Conservation (phyloP, 2,888 invertebrate genomes). For the Taphrorychus bicolor region DNA sequence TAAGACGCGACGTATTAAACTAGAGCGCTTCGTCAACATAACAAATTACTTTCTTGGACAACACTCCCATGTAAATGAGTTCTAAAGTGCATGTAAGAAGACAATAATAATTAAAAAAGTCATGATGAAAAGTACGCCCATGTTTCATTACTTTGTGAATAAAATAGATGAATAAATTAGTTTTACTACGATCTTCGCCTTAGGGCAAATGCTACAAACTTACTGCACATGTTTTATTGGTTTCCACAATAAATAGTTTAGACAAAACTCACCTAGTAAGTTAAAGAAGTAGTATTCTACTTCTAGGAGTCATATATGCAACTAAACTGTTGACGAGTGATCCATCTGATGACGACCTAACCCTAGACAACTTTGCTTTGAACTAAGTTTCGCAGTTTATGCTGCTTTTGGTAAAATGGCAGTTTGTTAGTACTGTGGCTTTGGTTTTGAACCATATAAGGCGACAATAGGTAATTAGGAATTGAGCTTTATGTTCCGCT, state of each 20-base stretch:
- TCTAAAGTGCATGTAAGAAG: background rate
- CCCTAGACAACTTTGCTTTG: background rate
- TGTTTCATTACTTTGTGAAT: background rate
- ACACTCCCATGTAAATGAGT: background rate
- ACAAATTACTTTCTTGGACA: background rate
- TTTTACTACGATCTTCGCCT: too few relatives aligned
- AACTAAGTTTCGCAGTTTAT: background rate
- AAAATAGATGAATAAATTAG: background rate
- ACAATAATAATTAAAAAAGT: background rate
- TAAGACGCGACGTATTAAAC: too few relatives aligned
- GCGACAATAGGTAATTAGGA: slow-evolving; percentile 11
- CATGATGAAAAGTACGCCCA: background rate
- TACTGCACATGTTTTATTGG: too few relatives aligned
- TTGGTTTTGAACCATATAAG: slow-evolving; percentile 17
- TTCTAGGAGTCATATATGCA: too few relatives aligned
- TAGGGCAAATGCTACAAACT: background rate
- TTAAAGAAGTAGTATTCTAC: too few relatives aligned
- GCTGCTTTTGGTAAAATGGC: slow-evolving; percentile 16
- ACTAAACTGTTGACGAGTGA: too few relatives aligned
- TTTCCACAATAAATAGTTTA: too few relatives aligned
- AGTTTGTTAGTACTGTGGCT: slow-evolving; percentile 2
- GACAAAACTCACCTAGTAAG: too few relatives aligned
- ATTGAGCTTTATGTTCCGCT: slow-evolving; percentile 18
- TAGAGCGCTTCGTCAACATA: background rate
- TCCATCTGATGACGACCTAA: background rate